Evolutionary conservation across 2,797 vertebrate species (phyloP).

Genomic region (Bradypodion ventrale): DNA sequence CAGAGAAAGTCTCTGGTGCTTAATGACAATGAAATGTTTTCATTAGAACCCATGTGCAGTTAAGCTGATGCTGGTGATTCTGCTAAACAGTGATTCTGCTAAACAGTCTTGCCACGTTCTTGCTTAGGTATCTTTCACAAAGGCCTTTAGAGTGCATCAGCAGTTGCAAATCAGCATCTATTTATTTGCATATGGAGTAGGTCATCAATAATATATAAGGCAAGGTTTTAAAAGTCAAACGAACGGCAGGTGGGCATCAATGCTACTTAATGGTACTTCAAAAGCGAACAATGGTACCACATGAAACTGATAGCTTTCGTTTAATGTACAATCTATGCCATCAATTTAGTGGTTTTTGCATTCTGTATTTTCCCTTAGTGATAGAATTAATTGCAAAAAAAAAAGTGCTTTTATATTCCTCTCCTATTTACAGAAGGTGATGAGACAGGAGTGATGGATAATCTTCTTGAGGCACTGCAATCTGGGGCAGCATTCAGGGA

Average conservation of each 20-base stretch:
- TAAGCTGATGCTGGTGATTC: background rate
- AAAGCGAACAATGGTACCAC: slow-evolving; percentile 60
- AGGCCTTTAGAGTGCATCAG: slow-evolving; percentile 30
- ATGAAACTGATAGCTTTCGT: slow-evolving; percentile 56
- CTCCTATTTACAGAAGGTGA: slow-evolving; percentile 86
- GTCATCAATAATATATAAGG: slow-evolving; percentile 66
- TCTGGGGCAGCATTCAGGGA: slow-evolving; percentile 97
- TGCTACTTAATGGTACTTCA: slow-evolving; percentile 66
- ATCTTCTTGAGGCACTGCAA: slow-evolving; percentile 94
- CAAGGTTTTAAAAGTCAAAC: slow-evolving; percentile 53
- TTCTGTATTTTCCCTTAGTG: slow-evolving; percentile 28
- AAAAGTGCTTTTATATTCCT: slow-evolving; percentile 60
- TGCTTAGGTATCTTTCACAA: slow-evolving; percentile 51
- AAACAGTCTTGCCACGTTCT: slow-evolving; percentile 57
- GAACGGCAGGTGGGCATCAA: slow-evolving; percentile 53
- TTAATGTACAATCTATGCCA: slow-evolving; percentile 42
- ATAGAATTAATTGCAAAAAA: slow-evolving; percentile 59
- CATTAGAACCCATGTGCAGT: background rate
- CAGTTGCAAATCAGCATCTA: slow-evolving; percentile 58
- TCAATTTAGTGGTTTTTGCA: slow-evolving; percentile 33
- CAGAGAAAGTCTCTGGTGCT: background rate
- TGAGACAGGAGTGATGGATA: slow-evolving; percentile 99
- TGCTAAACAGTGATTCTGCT: slow-evolving; percentile 62
- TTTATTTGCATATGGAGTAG: slow-evolving; percentile 61
- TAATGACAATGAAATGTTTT: background rate